phyloP scores from a whole-genome alignment of 1,140 invertebrate species.

The Rhopalosiphum maidis region DNA sequence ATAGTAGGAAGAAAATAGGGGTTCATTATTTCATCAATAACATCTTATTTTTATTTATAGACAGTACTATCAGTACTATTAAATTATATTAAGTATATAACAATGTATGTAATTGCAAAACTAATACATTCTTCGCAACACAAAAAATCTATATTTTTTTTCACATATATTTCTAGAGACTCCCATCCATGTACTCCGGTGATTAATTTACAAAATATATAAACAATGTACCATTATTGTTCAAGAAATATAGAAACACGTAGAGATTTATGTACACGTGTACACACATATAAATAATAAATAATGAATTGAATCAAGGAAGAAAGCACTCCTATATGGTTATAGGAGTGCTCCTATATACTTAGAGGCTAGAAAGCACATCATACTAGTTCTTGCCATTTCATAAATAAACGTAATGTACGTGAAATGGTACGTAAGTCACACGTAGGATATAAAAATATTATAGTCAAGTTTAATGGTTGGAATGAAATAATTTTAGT shows the following conservation, averaged over 20 bases:
- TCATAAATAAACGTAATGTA: background rate
- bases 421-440: background rate
- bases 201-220: constrained; percentile 10
- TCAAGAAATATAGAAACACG: background rate
- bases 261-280: background rate
- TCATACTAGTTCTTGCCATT: background rate
- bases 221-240: background rate
- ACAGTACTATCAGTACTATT: background rate
- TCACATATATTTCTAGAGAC: background rate
- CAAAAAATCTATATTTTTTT: background rate
- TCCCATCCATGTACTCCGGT: background rate
- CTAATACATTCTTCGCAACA: background rate
- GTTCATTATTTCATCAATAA: no score
- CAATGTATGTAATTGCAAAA: background rate
- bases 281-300: constrained; percentile 11
- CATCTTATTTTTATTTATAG: no score
- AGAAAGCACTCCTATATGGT: background rate
- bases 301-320: constrained; percentile 7
- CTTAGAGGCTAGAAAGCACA: background rate
- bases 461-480: background rate
- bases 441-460: background rate
- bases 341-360: no score
- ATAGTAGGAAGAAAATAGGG: no score
- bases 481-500: background rate
- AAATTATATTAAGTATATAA: no score